A percentile compares a stretch with the other conserved stretches of the same genome.
These are phyloP conservation scores for Orchesella cincta DNA, from an alignment of 1,140 invertebrate genomes.

Conservation along the genomic window DNA sequence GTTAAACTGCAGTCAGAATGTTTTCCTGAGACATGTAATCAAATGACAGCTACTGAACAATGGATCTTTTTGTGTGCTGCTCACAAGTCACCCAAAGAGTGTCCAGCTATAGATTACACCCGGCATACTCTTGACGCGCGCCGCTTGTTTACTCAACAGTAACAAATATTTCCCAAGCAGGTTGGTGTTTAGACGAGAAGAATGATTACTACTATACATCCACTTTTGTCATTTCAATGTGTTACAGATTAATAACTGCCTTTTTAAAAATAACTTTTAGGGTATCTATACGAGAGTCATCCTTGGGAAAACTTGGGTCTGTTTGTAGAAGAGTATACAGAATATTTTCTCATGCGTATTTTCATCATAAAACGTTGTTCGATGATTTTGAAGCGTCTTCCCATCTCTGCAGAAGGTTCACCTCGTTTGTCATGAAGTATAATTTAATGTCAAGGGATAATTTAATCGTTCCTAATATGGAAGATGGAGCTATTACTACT, in stretches of 20 bases:
- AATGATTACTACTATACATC: background rate
- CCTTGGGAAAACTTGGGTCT: conserved; percentile 95
- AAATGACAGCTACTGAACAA: conserved; percentile 99
- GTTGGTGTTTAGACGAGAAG: no score
- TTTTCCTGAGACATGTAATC: conserved; percentile 92
- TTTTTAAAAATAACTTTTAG: no score
- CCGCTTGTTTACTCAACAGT: conserved; percentile 96
- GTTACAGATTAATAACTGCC: no score
- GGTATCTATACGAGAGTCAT: conserved; percentile 98
- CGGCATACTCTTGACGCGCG: conserved; percentile 98
- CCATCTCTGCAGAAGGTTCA: conserved; percentile 92
- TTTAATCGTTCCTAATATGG: conserved; percentile 94
- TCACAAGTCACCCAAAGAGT: conserved; percentile 99
- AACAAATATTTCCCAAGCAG: conserved; percentile 99
- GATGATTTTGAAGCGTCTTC: conserved; percentile 90
- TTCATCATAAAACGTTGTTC: conserved; percentile 94
- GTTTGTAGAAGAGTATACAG: conserved; percentile 97
- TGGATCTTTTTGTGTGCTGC: conserved; percentile 99
- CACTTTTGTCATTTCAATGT: conserved; percentile 22
- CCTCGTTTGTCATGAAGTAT: conserved; percentile 97
- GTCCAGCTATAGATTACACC: conserved; percentile 99
- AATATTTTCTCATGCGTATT: conserved; percentile 99
- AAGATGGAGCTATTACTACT: conserved; percentile 75
- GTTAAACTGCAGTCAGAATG: conserved; percentile 92
- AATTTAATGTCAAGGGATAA: conserved; percentile 98